phyloP scores from a whole-genome alignment of 1,140 invertebrate species.

The Metopolophium dirhodum region DNA sequence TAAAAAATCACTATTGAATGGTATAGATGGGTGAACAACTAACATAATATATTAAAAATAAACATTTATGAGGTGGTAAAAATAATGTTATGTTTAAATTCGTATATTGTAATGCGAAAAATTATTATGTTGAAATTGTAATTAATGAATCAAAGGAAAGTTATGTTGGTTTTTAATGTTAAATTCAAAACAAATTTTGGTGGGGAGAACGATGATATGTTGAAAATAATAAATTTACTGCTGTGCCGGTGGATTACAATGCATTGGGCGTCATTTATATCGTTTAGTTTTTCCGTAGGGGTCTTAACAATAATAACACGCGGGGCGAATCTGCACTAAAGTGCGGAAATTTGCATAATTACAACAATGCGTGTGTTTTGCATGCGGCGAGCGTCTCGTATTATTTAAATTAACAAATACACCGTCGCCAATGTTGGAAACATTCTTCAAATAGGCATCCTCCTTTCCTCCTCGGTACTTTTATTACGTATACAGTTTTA shows the following conservation, averaged over 20 bases:
- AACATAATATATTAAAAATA: background rate
- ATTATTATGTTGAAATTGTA: background rate
- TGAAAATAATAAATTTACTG: constrained; percentile 42
- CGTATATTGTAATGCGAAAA: background rate
- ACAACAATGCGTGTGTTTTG: constrained; percentile 55
- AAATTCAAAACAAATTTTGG: constrained; percentile 9
- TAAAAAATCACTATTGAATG: background rate
- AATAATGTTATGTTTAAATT: background rate
- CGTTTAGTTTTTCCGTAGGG: constrained; percentile 46
- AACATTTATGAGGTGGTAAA: background rate
- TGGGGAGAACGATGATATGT: background rate
- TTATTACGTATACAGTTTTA: background rate
- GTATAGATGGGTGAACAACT: no score
- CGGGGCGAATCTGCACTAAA: constrained; percentile 38
- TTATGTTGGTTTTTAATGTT: background rate
- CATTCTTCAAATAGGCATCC: constrained; percentile 34
- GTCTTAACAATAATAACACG: constrained; percentile 54
- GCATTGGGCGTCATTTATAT: constrained; percentile 49
- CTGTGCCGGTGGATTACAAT: constrained; percentile 19
- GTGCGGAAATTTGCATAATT: constrained; percentile 54
- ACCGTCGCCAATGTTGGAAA: constrained; percentile 31
- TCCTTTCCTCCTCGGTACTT: background rate
- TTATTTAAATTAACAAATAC: constrained; percentile 57
- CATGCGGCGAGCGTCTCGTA: constrained; percentile 49
- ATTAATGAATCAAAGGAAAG: background rate